Conservation (phyloP, 1,140 invertebrate genomes). For the Galendromus occidentalis region DNA sequence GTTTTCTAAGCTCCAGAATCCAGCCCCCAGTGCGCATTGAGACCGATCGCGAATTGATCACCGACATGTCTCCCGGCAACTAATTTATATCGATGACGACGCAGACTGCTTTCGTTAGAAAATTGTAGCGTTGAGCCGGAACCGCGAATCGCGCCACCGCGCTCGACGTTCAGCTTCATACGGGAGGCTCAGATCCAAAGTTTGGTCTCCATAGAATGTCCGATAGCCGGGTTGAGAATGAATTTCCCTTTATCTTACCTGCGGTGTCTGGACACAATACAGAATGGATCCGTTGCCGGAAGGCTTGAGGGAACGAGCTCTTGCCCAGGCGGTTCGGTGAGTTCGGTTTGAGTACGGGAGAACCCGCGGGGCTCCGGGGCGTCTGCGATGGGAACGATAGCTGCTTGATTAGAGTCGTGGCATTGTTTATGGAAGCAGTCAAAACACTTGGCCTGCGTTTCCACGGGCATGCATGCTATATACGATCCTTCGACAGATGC, state of each 20-base stretch:
- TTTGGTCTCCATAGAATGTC: no score
- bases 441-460: background rate
- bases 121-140: no score
- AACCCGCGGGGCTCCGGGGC: background rate
- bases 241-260: background rate
- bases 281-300: conserved; percentile 1
- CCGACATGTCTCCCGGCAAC: no score
- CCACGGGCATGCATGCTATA: background rate
- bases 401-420: background rate
- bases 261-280: conserved; percentile 1
- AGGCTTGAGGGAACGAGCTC: conserved; percentile 9
- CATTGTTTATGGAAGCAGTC: background rate
- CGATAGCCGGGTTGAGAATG: no score
- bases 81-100: no score
- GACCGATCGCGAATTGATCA: no score
- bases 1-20: no score
- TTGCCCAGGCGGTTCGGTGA: background rate
- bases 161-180: no score
- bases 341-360: background rate
- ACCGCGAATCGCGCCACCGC: no score
- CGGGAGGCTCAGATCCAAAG: no score
- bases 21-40: no score
- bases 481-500: background rate
- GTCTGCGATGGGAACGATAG: background rate
- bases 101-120: no score